These are phyloP conservation scores for Fukomys damarensis DNA, from an alignment of 2,113 vertebrate genomes.

Conservation along the genomic window DNA sequence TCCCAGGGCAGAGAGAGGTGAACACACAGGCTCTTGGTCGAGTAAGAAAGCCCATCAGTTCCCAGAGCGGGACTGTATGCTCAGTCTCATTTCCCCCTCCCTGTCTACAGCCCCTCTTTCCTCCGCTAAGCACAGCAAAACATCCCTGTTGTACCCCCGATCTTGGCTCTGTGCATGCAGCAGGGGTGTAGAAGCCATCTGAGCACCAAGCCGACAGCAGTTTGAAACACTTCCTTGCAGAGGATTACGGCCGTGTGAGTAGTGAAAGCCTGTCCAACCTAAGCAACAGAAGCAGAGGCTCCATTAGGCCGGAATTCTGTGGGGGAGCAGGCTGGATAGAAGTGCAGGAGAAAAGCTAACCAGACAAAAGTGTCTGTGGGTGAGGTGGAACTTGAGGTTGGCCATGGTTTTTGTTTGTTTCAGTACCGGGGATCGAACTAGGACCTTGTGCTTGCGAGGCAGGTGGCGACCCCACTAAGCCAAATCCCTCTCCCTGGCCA, in stretches of 20 bases:
- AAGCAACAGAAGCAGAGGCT: neutral
- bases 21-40: neutral
- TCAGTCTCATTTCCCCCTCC: neutral
- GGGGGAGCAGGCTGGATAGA: neutral
- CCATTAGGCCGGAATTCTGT: conserved; percentile 21
- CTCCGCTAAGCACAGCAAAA: neutral
- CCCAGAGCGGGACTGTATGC: neutral
- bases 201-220: neutral
- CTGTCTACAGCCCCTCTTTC: neutral
- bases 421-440: too few relatives aligned
- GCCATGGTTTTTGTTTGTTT: too few relatives aligned
- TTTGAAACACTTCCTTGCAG: conserved; percentile 16
- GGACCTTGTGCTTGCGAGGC: too few relatives aligned
- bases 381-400: neutral
- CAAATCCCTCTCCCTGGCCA: too few relatives aligned
- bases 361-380: neutral
- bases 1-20: neutral
- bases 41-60: neutral
- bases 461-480: too few relatives aligned
- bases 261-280: conserved; percentile 5
- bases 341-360: neutral
- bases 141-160: neutral
- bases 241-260: neutral
- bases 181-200: neutral
- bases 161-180: neutral